phyloP scores from a whole-genome alignment of 1,140 invertebrate genomes.

The Hylaeus volcanicus region DNA sequence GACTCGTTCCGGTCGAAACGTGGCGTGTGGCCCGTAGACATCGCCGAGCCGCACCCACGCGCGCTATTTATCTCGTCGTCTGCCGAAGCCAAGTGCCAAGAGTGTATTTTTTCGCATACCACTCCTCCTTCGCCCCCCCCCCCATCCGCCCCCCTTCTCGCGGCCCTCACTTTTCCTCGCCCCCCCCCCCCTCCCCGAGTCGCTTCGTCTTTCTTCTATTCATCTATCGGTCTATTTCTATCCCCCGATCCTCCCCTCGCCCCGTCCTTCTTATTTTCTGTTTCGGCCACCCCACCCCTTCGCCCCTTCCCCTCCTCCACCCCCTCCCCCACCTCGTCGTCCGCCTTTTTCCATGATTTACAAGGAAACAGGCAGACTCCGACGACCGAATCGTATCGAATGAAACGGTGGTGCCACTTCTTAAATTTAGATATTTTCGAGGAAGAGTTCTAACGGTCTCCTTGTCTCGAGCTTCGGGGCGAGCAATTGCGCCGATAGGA shows the following conservation, averaged over 20 bases:
- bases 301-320: too few relatives aligned
- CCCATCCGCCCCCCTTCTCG: background rate
- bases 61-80: slow-evolving; percentile 64
- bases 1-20: slow-evolving; percentile 59
- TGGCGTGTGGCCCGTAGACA: slow-evolving; percentile 67
- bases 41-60: slow-evolving; percentile 64
- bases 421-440: slow-evolving; percentile 63
- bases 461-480: background rate
- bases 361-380: slow-evolving; percentile 42
- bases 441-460: slow-evolving; percentile 13
- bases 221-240: slow-evolving; percentile 38
- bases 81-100: slow-evolving; percentile 66
- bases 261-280: background rate
- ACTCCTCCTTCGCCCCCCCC: slow-evolving; percentile 4
- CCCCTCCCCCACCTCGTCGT: background rate
- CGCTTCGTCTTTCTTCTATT: slow-evolving; percentile 5
- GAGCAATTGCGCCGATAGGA: too few relatives aligned
- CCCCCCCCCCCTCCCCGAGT: background rate
- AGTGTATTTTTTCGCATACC: slow-evolving; percentile 63
- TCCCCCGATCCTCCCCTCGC: background rate
- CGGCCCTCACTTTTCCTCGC: background rate
- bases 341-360: slow-evolving; percentile 44
- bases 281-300: background rate
- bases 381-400: slow-evolving; percentile 53
- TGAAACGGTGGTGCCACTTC: slow-evolving; percentile 44